Conservation (phyloP, 2,113 vertebrate species). For the Bos javanicus region DNA sequence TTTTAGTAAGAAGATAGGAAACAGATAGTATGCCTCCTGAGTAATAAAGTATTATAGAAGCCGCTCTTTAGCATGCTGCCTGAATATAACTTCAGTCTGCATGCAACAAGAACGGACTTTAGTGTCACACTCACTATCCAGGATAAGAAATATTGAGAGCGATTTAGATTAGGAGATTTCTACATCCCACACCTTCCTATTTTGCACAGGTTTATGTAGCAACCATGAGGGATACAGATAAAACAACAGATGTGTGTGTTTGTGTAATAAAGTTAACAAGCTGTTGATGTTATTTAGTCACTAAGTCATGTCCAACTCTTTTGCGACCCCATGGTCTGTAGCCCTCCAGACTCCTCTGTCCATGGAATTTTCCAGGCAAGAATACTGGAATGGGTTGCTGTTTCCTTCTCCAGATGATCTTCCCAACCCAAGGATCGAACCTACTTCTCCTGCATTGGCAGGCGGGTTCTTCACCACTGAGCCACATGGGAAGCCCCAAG, state of each 20-base stretch:
- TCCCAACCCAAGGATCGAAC: background rate
- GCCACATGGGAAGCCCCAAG: background rate
- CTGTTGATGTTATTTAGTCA: background rate
- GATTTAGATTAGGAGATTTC: background rate
- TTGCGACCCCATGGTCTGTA: background rate
- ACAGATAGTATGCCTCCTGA: background rate
- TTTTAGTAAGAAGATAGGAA: background rate
- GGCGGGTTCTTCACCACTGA: background rate
- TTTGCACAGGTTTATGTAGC: background rate
- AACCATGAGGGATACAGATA: background rate
- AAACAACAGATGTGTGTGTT: background rate
- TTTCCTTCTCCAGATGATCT: background rate
- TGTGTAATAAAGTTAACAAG: background rate
- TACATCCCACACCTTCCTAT: background rate
- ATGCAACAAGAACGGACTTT: background rate
- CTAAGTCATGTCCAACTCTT: background rate
- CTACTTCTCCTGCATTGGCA: background rate
- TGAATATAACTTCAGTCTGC: background rate
- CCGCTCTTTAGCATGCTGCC: background rate
- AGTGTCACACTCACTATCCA: too few species aligned
- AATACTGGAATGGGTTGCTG: background rate
- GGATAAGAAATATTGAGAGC: background rate
- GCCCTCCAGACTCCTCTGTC: background rate
- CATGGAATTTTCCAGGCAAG: background rate
- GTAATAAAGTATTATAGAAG: background rate